Conservation (phyloP, 2,888 invertebrate species). For the Drosophila limbata region DNA sequence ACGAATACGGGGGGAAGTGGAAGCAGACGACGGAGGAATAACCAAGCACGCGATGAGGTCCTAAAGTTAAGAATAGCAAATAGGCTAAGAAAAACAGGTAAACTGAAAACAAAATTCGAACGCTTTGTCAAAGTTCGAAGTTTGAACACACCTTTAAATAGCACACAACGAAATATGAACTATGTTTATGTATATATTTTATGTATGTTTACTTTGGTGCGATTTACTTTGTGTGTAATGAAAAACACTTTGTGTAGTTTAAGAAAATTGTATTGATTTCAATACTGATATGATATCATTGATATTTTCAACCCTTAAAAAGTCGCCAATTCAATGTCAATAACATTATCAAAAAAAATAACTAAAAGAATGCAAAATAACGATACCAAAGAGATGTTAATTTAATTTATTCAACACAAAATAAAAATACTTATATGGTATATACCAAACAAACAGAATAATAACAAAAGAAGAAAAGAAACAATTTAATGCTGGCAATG, state of each 20-base stretch:
- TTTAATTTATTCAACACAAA: slow-evolving; percentile 20
- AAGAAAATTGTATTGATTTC: background rate
- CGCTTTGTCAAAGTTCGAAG: slow-evolving; percentile 8
- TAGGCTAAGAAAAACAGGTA: slow-evolving; percentile 37
- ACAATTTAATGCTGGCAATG: slow-evolving; percentile 24
- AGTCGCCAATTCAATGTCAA: slow-evolving; percentile 30
- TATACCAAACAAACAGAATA: slow-evolving; percentile 13
- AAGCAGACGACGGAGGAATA: slow-evolving; percentile 1
- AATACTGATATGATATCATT: slow-evolving; percentile 9
- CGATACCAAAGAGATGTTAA: slow-evolving; percentile 25
- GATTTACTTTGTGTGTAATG: background rate
- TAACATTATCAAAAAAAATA: slow-evolving; percentile 27
- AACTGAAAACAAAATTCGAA: slow-evolving; percentile 11
- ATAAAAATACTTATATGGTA: background rate
- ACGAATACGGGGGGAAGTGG: background rate
- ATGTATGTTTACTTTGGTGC: background rate
- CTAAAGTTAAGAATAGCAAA: slow-evolving; percentile 62
- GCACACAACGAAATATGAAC: background rate
- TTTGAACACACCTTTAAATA: slow-evolving; percentile 9
- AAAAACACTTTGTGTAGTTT: background rate
- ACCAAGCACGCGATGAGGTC: slow-evolving; percentile 58
- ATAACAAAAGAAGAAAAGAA: slow-evolving; percentile 20
- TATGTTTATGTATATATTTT: background rate
- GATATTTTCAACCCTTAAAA: background rate
- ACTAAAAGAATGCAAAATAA: slow-evolving; percentile 8